Evolutionary conservation across 1,140 invertebrate species (phyloP).

Genomic region (Magallana gigas): DNA sequence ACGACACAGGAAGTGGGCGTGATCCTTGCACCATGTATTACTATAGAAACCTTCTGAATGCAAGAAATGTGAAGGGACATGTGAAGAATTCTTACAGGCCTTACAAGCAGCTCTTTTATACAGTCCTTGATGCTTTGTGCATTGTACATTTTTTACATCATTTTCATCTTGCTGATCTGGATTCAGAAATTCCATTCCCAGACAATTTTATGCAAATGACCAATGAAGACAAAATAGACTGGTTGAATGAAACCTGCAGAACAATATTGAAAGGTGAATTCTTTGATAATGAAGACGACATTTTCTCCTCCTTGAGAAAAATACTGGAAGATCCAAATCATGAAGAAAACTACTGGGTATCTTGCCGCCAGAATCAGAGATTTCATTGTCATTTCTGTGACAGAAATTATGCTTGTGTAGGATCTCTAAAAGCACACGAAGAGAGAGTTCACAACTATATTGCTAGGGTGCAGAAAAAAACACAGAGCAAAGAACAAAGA

Average conservation of each 20-base stretch:
- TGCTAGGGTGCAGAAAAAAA: constrained; percentile 33
- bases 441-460: too few species aligned
- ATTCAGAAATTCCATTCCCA: constrained; percentile 43
- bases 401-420: too few species aligned
- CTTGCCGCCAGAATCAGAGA: too few species aligned
- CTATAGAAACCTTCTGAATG: constrained; percentile 40
- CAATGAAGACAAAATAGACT: constrained; percentile 44
- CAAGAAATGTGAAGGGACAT: constrained; percentile 43
- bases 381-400: too few species aligned
- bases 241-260: constrained; percentile 48
- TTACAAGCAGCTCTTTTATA: constrained; percentile 47
- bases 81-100: constrained; percentile 47
- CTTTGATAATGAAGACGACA: too few species aligned
- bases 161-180: constrained; percentile 30
- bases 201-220: constrained; percentile 36
- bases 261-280: too few species aligned
- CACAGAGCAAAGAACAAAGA: background rate
- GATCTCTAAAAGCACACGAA: too few species aligned
- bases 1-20: constrained; percentile 24
- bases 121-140: constrained; percentile 38
- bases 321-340: too few species aligned
- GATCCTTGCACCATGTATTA: constrained; percentile 41
- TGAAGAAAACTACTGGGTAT: too few species aligned
- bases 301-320: too few species aligned
- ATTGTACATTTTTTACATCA: background rate